A percentile compares a stretch with the other conserved stretches of the same genome.
Conservation (phyloP, 2,797 vertebrate genomes). For the Amblyopsis hoosieri region DNA sequence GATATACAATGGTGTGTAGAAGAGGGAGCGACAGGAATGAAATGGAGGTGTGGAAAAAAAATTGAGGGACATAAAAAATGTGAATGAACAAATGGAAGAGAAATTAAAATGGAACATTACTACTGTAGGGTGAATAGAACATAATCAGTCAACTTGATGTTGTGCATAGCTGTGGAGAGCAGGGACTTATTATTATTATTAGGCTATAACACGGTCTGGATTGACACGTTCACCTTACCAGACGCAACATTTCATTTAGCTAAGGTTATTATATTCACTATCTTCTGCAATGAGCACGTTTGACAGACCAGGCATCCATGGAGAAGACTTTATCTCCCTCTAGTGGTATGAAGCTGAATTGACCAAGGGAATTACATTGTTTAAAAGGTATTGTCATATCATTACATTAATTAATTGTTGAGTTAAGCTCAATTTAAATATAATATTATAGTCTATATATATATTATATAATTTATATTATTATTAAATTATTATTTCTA, state of each 20-base stretch:
- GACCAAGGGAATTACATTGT: neutral
- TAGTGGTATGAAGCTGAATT: conserved; percentile 18
- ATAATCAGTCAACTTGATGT: neutral
- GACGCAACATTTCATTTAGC: too few relatives aligned
- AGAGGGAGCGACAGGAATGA: neutral
- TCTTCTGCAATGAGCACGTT: neutral
- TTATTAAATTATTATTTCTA: too few relatives aligned
- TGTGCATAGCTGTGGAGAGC: too few relatives aligned
- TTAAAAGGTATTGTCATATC: neutral
- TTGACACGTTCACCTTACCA: too few relatives aligned
- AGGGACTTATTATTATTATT: too few relatives aligned
- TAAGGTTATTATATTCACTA: neutral
- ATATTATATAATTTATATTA: neutral
- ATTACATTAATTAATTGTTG: neutral
- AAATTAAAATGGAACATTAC: neutral
- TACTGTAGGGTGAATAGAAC: neutral
- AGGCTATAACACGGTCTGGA: too few relatives aligned
- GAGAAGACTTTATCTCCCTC: conserved; percentile 23
- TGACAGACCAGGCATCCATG: neutral
- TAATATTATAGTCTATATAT: neutral
- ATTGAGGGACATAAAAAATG: neutral
- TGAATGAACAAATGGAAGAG: neutral
- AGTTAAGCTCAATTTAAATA: too few relatives aligned
- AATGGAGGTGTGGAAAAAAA: neutral
- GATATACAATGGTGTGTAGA: neutral